Evolutionary conservation across 2,797 vertebrate species (phyloP).

Genomic region (Lepilemur ruficaudatus): DNA sequence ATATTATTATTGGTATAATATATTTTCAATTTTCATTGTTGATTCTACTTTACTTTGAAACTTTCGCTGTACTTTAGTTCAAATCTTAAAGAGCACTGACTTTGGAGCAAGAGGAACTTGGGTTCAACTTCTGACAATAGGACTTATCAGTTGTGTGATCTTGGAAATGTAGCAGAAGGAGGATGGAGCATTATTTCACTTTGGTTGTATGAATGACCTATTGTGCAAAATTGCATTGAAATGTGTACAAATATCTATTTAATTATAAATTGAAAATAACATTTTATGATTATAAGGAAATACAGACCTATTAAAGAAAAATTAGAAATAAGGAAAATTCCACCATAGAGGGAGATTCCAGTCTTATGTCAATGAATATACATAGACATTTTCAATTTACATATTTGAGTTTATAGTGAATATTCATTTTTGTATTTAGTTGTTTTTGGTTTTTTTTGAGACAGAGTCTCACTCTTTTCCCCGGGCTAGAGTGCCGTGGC

Average conservation of each 20-base stretch:
- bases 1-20: background rate
- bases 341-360: background rate
- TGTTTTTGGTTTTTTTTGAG: no score
- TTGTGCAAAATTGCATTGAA: background rate
- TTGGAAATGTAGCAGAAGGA: background rate
- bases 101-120: background rate
- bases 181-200: background rate
- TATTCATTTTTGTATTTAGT: background rate
- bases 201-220: background rate
- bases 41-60: slow-evolving; percentile 30
- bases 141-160: background rate
- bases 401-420: background rate
- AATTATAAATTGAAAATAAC: background rate
- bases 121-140: background rate
- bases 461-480: no score
- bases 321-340: background rate
- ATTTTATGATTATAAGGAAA: slow-evolving; percentile 15
- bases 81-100: background rate
- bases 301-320: background rate
- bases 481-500: no score
- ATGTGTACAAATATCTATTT: background rate
- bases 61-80: background rate
- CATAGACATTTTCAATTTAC: background rate
- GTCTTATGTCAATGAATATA: slow-evolving; percentile 5
- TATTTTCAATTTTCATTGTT: background rate